A percentile compares a stretch with the other conserved stretches of the same genome.
Evolutionary conservation across 1,140 invertebrate genomes (phyloP).

Genomic region (Leptinotarsa texana): DNA sequence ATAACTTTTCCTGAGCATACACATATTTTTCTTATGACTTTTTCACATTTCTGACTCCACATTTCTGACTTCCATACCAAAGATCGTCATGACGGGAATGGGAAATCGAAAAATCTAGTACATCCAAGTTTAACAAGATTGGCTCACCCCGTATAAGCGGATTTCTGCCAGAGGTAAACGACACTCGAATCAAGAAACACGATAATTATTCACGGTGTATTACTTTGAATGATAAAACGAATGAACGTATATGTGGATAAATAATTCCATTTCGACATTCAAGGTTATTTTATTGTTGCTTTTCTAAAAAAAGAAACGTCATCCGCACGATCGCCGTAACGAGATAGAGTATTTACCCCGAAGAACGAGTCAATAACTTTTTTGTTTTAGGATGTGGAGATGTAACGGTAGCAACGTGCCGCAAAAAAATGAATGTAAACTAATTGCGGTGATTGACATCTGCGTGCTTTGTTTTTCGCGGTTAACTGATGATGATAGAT

Average conservation of each 20-base stretch:
- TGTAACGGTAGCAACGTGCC: background rate
- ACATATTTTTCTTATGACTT: too few species aligned
- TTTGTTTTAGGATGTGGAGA: conserved; percentile 1
- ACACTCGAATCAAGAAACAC: background rate
- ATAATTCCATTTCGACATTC: conserved; percentile 8
- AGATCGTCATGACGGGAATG: too few species aligned
- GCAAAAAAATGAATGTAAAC: background rate
- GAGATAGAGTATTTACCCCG: background rate
- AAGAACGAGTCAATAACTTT: background rate
- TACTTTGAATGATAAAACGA: conserved; percentile 3
- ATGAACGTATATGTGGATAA: conserved; percentile 3
- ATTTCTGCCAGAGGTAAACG: background rate
- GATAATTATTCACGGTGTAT: conserved; percentile 3
- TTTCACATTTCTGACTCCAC: too few species aligned
- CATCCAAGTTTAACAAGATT: too few species aligned
- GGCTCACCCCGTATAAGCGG: background rate
- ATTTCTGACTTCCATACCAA: too few species aligned
- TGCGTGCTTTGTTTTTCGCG: background rate
- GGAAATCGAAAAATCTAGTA: too few species aligned
- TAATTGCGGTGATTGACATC: conserved; percentile 2
- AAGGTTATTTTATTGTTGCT: background rate
- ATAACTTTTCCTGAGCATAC: too few species aligned
- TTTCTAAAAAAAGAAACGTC: conserved; percentile 1
- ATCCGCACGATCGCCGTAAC: background rate
- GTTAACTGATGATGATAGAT: background rate